Evolutionary conservation across 2,797 vertebrate species (phyloP), one percentile per base, ranked within the genome.

Genomic region (Liparis tanakae): DNA sequence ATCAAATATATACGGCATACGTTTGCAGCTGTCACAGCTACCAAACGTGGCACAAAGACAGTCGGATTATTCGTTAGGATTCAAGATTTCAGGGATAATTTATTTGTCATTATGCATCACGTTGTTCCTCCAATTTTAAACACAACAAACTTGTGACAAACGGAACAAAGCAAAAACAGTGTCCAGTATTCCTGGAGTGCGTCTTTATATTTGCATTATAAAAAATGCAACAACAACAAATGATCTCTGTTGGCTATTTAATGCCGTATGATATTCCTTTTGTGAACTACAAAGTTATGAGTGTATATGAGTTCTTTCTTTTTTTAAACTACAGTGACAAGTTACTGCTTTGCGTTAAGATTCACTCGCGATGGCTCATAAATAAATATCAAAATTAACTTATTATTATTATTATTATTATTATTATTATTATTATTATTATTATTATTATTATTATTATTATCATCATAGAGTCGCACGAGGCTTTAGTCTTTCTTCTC

Each of bases 1-100:
- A n/a, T n/a, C 25, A 30, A 30, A 30, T 30, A 30, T 30, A 30
- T 30, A 30, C 25, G 2, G 25, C 22, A 48, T 41, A 30, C 25
- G 48, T 30, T 54, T 17, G 60, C 43, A 70, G 20, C 10, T 77
- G n/a, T 48, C 54, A 73, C 39, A 60, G 43, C 60, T 20, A n/a
- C 6, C 18, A 10, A 50, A 17, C 59, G 2, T 60, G 34, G 22
- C 46, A 53, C 10, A 48, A 44, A 72, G 10, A 61, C 15, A n/a
- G 7, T 55, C 30, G 10, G 7, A 30, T 30, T 10, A 43, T 55
- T 1, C 15, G 44, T 12, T 17, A 17, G 20, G 51, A 53, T 53
- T 53, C 22, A 53, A 15, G 44, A 17, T 17, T 46, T 46, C 44
- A 46, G 25, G 51, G 20, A 25, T 25, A 2, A 53, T 7, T 22